These are phyloP conservation scores for Etheostoma perlongum DNA, from an alignment of 2,797 vertebrate genomes.

Conservation along the genomic window DNA sequence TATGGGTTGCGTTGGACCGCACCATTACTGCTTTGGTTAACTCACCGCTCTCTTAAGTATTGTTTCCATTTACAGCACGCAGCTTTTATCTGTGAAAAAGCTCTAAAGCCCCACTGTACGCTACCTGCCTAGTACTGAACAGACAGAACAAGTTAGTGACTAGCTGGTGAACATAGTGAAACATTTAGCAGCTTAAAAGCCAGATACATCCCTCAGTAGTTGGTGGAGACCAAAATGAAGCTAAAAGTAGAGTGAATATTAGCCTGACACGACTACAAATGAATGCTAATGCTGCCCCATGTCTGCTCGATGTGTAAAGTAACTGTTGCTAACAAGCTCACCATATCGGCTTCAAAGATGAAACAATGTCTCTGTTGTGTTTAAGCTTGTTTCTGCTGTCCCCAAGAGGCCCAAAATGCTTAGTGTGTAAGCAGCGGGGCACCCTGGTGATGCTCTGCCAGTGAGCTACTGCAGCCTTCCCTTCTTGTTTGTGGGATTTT, in stretches of 20 bases:
- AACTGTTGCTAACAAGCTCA: background rate
- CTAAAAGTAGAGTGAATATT: background rate
- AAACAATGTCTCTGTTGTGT: background rate
- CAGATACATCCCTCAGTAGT: too few relatives aligned
- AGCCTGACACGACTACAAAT: rapidly evolving
- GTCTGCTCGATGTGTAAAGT: background rate
- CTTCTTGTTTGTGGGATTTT: background rate
- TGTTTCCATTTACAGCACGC: background rate
- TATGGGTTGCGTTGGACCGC: background rate
- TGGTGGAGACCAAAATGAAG: background rate
- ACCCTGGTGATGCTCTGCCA: background rate
- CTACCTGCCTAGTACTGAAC: background rate
- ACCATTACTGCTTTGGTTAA: background rate
- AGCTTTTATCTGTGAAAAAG: background rate
- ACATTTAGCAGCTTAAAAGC: too few relatives aligned
- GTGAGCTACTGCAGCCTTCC: background rate
- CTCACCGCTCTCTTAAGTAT: background rate
- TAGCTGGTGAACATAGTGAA: too few relatives aligned
- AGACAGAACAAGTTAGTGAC: background rate
- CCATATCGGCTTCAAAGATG: background rate
- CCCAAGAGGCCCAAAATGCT: background rate
- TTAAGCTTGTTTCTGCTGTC: background rate
- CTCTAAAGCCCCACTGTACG: background rate
- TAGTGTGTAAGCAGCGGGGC: background rate
- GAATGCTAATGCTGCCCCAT: background rate